Evolutionary conservation across 2,888 invertebrate genomes (phyloP), one percentile per base, ranked within the genome.

Genomic region (Cataglyphis livida): DNA sequence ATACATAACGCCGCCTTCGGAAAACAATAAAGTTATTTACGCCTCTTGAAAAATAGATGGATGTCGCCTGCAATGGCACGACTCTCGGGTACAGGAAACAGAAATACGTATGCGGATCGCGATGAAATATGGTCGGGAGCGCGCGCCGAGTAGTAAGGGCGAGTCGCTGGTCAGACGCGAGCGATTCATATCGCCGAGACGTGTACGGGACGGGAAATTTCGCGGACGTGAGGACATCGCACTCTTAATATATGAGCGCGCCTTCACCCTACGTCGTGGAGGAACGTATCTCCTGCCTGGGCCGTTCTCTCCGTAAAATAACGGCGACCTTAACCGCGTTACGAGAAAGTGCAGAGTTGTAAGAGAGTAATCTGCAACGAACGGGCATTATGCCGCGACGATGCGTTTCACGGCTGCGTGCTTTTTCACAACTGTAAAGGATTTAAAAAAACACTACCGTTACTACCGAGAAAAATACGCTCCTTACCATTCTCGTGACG

Each of bases 221-320:
- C 68, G 70, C 21, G 82, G 38, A 75, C 84, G 57, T 75, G 82
- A 82, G 65, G 35, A 74, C 68, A 82, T 82, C 75, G 75, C 68
- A 35, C 48, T 75, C 57, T 41, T 84, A 70, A 82, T 75, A 75
- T 68, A 84, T 44, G 71, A 35, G 44, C 21, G 25, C 6, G 5
- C 48, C 18, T 48, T 18, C 18, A 48, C 48, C 48, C 18, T 48
- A 18, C 18, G 6, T 48, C 48, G 41, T 21, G 15, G 44, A 7
- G 10, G 18, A 68, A 70, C 35, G 57, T 59, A 66, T 66, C 32
- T 66, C 10, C 59, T 12, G 73, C 35, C 32, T 35, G 44, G 25
- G 3, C 35, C 64, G 18, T 41, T 32, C 51, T 68, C 21, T 51
- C 3, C n/a, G 35, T 21, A 32, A 68, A 68, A 61, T n/a, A 54